These are phyloP conservation scores for Napeogenes sylphis DNA, from an alignment of 2,888 invertebrate species.

Conservation along the genomic window DNA sequence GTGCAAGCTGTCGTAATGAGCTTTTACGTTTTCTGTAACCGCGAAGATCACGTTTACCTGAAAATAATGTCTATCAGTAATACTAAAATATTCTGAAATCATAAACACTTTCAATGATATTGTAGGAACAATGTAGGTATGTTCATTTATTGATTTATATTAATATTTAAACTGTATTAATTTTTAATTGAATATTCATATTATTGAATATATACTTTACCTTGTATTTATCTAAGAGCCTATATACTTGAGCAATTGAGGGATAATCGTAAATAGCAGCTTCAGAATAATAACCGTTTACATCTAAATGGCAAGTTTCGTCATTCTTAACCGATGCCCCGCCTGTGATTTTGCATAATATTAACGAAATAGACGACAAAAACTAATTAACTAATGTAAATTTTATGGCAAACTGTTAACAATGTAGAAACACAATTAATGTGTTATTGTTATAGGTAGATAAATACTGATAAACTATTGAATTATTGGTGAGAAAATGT, in stretches of 20 bases:
- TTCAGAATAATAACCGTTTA: slow-evolving; percentile 80
- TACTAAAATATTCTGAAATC: not conserved
- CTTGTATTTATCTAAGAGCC: slow-evolving; percentile 82
- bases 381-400: slow-evolving; percentile 2
- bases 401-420: not conserved
- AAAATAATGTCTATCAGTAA: slow-evolving; percentile 29
- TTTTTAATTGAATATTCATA: slow-evolving; percentile 2
- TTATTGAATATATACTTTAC: slow-evolving; percentile 43
- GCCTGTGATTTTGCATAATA: slow-evolving; percentile 54
- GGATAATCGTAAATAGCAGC: slow-evolving; percentile 87
- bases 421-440: not conserved
- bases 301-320: slow-evolving; percentile 82
- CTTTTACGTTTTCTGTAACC: slow-evolving; percentile 82
- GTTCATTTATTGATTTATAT: too few species aligned
- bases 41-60: slow-evolving; percentile 92
- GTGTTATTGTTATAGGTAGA: too few species aligned
- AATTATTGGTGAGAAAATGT: too few species aligned
- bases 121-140: too few species aligned
- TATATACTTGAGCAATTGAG: slow-evolving; percentile 86
- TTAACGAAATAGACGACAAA: not conserved
- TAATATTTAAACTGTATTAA: too few species aligned
- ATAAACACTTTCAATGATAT: too few species aligned
- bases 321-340: slow-evolving; percentile 83
- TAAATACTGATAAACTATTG: too few species aligned
- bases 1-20: slow-evolving; percentile 83